These are phyloP conservation scores for Lampris megalopsis DNA, from an alignment of 2,113 vertebrate genomes.

Conservation along the genomic window DNA sequence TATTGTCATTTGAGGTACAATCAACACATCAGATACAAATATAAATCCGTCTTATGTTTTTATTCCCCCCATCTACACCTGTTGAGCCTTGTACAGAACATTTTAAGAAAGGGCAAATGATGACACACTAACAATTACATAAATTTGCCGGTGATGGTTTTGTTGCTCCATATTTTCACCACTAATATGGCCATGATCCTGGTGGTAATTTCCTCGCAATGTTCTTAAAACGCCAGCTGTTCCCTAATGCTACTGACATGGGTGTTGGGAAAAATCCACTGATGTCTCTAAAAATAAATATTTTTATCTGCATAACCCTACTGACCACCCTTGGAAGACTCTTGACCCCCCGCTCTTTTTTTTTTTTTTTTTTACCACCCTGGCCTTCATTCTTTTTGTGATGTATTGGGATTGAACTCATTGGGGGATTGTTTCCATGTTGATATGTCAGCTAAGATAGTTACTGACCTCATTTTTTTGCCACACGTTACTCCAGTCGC, in stretches of 20 bases:
- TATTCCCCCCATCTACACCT: slow-evolving; percentile 28
- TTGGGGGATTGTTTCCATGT: slow-evolving; percentile 44
- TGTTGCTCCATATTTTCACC: slow-evolving; percentile 4
- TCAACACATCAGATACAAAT: slow-evolving; percentile 1
- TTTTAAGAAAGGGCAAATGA: slow-evolving; percentile 3
- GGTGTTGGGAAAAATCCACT: slow-evolving; percentile 30
- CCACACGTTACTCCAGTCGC: slow-evolving; percentile 82
- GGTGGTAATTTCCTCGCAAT: slow-evolving; percentile 6
- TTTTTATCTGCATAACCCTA: slow-evolving; percentile 26
- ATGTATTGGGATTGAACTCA: slow-evolving; percentile 20
- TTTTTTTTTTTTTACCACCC: slow-evolving; percentile 13
- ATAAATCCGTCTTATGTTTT: slow-evolving; percentile 16
- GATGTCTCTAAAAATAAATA: not conserved
- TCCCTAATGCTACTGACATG: slow-evolving; percentile 51
- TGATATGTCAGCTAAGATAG: slow-evolving; percentile 14
- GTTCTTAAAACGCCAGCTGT: slow-evolving; percentile 9
- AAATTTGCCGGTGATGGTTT: slow-evolving; percentile 5
- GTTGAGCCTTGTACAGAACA: slow-evolving; percentile 18
- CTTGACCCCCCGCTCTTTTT: not conserved
- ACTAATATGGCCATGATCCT: not conserved
- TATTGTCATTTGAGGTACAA: slow-evolving; percentile 33
- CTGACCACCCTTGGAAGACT: slow-evolving; percentile 30
- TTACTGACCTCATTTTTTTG: not conserved
- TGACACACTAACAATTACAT: slow-evolving; percentile 46
- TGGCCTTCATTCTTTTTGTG: slow-evolving; percentile 10